Conservation (phyloP, 2,113 vertebrate genomes). For the Spheniscus mendiculus region DNA sequence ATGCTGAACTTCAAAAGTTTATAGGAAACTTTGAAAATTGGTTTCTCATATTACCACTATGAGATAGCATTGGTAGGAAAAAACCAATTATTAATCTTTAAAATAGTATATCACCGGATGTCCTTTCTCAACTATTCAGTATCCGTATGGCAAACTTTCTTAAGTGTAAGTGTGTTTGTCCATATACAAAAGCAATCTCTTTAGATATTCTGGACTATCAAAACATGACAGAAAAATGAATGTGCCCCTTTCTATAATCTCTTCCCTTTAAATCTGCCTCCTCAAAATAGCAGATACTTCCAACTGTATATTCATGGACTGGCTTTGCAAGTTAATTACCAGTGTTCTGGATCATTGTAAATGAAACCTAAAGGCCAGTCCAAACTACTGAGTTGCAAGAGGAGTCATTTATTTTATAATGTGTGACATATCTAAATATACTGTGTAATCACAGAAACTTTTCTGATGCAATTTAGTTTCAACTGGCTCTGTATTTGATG, state of each 20-base stretch:
- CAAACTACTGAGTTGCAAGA: background rate
- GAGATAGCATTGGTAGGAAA: background rate
- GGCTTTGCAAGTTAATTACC: background rate
- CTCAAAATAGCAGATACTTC: background rate
- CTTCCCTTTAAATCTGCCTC: background rate
- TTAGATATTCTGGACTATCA: background rate
- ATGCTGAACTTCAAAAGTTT: background rate
- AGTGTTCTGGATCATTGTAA: background rate
- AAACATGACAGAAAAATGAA: conserved; percentile 18
- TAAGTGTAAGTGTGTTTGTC: background rate
- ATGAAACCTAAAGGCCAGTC: conserved; percentile 2
- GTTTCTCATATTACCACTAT: background rate
- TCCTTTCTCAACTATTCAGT: background rate
- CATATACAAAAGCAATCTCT: background rate
- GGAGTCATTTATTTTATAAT: background rate
- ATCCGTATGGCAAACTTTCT: background rate
- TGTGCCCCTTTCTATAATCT: background rate
- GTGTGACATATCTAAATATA: background rate
- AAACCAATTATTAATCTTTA: background rate
- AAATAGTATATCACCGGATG: background rate
- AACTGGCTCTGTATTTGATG: background rate
- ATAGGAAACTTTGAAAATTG: background rate
- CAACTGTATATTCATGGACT: background rate
- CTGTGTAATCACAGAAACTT: background rate
- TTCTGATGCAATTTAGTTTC: background rate